phyloP scores from a whole-genome alignment of 2,797 vertebrate genomes.

The Octomys mimax region DNA sequence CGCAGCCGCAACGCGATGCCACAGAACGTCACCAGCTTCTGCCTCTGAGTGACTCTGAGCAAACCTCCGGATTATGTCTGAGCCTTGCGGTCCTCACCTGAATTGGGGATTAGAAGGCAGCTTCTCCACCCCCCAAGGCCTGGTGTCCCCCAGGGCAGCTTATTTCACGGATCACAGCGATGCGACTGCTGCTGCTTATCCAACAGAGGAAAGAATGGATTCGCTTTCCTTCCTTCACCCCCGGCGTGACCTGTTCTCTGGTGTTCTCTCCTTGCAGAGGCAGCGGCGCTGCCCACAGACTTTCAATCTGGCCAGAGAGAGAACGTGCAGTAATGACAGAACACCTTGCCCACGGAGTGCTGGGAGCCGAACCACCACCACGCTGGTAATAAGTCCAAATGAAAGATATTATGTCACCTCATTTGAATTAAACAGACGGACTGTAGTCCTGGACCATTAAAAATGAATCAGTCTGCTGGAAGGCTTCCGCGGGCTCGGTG shows the following conservation, averaged over 20 bases:
- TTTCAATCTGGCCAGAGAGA: constrained; percentile 88
- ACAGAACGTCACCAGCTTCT: neutral
- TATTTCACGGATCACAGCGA: constrained; percentile 94
- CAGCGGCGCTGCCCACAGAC: constrained; percentile 87
- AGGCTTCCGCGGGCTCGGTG: constrained; percentile 7
- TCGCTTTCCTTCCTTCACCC: constrained; percentile 90
- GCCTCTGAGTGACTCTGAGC: neutral
- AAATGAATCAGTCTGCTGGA: constrained; percentile 79
- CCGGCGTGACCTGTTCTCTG: constrained; percentile 88
- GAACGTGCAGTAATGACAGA: constrained; percentile 90
- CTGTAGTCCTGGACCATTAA: constrained; percentile 86
- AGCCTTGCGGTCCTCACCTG: neutral
- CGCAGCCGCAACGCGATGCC: fast-evolving
- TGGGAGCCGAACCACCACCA: constrained; percentile 88
- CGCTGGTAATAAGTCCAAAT: constrained; percentile 87
- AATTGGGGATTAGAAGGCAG: neutral
- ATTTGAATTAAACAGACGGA: constrained; percentile 87
- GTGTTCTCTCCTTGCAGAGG: constrained; percentile 79
- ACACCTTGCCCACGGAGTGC: constrained; percentile 87
- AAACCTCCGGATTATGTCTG: neutral
- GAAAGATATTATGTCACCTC: constrained; percentile 85
- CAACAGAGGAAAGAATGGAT: constrained; percentile 90
- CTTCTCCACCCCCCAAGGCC: fast-evolving
- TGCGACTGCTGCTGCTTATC: constrained; percentile 90
- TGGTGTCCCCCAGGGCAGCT: constrained; percentile 89